Base-by-base conservation (phyloP, 53 echinoderm and acorn worm genomes). In the Luidia sarsii region DNA sequence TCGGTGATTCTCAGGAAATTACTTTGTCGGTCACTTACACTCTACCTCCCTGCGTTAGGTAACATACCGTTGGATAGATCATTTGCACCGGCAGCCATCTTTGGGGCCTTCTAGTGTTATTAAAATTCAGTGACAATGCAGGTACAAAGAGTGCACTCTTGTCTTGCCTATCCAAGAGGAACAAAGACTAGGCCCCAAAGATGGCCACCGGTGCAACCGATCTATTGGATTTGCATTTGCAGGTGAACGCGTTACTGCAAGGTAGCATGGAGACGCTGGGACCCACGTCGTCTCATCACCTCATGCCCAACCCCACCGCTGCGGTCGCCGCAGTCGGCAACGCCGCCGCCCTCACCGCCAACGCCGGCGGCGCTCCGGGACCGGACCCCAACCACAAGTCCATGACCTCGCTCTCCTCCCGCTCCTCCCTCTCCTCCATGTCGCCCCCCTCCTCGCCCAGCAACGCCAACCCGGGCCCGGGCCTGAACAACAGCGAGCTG, bases 401-500 rank as follows among this genome's bases (percentile, higher is more conserved):
- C 3, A 68, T 73, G 67, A 86, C 88, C 15, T 95, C 96, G 3
- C 50, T 97, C 3, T 97, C 97, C n/a, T 91, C 97, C 4, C 79
- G 91, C 6, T 97, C 97, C 23, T 97, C 97, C 33, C 72, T 97
- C 29, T 94, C 93, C 28, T 97, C 97, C 33, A 86, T 93, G 63
- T 97, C 97, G 5, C 97, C 97, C 0, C 97, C 97, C 33, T 80
- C 93, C 31, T 97, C 97, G 15, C 97, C 97, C 1, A 85, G 91
- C 49, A 87, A 82, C 25, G 91, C 80, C 31, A 69, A 63, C 25
- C 51, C 71, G 27, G n/a, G n/a, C n/a, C n/a, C n/a, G n/a, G n/a
- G n/a, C n/a, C n/a, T n/a, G n/a, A n/a, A n/a, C n/a, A 81, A 87
- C 46, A 72, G 79, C 2, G 80, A 70, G 46, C 45, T 35, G 27